Evolutionary conservation across 2,888 invertebrate species (phyloP).

Genomic region (Lamproptera curius): DNA sequence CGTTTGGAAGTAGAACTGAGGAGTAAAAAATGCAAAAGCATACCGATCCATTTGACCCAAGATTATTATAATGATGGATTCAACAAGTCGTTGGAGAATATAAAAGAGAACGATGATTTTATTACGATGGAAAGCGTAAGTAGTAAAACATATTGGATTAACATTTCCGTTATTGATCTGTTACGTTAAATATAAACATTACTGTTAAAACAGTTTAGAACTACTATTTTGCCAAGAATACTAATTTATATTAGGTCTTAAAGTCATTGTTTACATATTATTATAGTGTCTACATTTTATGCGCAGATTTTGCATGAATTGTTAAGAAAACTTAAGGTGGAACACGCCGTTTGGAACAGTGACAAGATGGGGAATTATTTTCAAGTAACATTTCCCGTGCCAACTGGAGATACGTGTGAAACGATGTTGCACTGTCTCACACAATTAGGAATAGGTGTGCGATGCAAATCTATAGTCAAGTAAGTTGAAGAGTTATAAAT

Average conservation of each 20-base stretch:
- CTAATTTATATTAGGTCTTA: too few relatives aligned
- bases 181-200: too few relatives aligned
- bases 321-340: conserved; percentile 81
- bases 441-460: conserved; percentile 83
- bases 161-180: too few relatives aligned
- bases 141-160: too few relatives aligned
- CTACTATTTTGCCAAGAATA: too few relatives aligned
- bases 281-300: neutral
- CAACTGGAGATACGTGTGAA: conserved; percentile 84
- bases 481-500: too few relatives aligned
- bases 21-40: conserved; percentile 56
- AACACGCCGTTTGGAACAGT: conserved; percentile 83
- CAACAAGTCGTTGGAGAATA: conserved; percentile 51
- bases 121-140: conserved; percentile 84
- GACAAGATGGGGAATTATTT: conserved; percentile 83
- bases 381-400: conserved; percentile 83
- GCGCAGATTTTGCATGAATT: conserved; percentile 82
- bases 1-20: conserved; percentile 56
- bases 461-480: conserved; percentile 85
- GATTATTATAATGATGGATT: conserved; percentile 57
- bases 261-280: too few relatives aligned
- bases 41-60: conserved; percentile 63
- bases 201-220: too few relatives aligned
- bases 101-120: conserved; percentile 68
- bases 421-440: conserved; percentile 86